Conservation (phyloP, 2,113 vertebrate species). For the Leptosomus discolor region DNA sequence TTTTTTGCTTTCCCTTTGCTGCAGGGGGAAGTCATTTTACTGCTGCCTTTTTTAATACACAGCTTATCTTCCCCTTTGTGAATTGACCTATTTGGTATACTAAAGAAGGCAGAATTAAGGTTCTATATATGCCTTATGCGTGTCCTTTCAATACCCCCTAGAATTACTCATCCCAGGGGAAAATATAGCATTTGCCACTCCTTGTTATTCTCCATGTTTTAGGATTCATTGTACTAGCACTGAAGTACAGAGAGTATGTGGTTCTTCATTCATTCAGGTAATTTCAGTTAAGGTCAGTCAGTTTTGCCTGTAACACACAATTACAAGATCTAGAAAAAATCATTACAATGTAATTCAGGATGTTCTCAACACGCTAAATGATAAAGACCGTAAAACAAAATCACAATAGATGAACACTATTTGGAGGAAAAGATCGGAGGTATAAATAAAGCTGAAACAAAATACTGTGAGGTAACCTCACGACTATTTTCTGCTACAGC, state of each 20-base stretch:
- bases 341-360: background rate
- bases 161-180: background rate
- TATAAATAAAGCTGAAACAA: slow-evolving; percentile 6
- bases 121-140: background rate
- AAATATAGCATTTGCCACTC: background rate
- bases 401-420: background rate
- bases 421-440: background rate
- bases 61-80: background rate
- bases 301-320: background rate
- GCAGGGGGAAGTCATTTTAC: background rate
- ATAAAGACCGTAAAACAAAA: background rate
- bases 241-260: background rate
- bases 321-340: slow-evolving; percentile 15
- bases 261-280: background rate
- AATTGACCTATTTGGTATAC: background rate
- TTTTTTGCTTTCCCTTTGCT: background rate
- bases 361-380: background rate
- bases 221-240: background rate
- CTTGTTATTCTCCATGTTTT: background rate
- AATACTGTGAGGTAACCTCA: background rate
- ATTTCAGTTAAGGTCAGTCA: background rate
- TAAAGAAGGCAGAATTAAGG: background rate
- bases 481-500: background rate
- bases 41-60: background rate
- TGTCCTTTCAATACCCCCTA: background rate